phyloP scores from a whole-genome alignment of 2,797 vertebrate genomes.

The Sebastolobus altivelis region DNA sequence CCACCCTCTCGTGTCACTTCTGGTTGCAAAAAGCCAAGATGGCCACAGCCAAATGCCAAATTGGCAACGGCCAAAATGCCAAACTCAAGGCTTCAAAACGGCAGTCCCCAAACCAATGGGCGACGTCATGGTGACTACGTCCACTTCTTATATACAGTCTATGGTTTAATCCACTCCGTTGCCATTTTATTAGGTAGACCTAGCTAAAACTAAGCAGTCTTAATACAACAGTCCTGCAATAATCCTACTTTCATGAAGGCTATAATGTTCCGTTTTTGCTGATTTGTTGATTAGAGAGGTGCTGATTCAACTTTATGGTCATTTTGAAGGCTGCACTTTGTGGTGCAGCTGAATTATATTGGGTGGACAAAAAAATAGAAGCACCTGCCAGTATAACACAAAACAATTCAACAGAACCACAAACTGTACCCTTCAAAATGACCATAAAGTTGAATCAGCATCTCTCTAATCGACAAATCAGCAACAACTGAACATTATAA shows the following conservation, averaged over 20 bases:
- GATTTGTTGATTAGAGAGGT: not conserved
- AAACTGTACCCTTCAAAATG: not conserved
- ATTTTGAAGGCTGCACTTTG: not conserved
- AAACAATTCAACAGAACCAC: not conserved
- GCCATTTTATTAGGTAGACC: not conserved
- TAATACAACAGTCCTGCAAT: not conserved
- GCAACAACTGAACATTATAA: not conserved
- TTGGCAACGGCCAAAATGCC: too few relatives aligned
- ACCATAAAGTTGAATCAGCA: slow-evolving; percentile 1
- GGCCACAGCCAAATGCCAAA: too few relatives aligned
- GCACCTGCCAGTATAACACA: not conserved
- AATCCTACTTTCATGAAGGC: not conserved
- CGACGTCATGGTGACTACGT: too few relatives aligned
- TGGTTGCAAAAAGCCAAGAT: too few relatives aligned
- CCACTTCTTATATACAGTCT: too few relatives aligned
- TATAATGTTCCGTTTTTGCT: not conserved
- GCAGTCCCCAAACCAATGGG: too few relatives aligned
- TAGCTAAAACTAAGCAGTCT: not conserved
- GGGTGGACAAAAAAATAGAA: not conserved
- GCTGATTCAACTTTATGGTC: not conserved
- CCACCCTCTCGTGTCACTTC: too few relatives aligned
- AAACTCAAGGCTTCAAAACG: too few relatives aligned
- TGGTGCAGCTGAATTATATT: not conserved
- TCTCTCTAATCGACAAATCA: slow-evolving; percentile 8
- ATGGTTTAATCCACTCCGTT: not conserved